Base-by-base conservation (phyloP, 2,113 vertebrate genomes). In the Ploceus nigricollis region DNA sequence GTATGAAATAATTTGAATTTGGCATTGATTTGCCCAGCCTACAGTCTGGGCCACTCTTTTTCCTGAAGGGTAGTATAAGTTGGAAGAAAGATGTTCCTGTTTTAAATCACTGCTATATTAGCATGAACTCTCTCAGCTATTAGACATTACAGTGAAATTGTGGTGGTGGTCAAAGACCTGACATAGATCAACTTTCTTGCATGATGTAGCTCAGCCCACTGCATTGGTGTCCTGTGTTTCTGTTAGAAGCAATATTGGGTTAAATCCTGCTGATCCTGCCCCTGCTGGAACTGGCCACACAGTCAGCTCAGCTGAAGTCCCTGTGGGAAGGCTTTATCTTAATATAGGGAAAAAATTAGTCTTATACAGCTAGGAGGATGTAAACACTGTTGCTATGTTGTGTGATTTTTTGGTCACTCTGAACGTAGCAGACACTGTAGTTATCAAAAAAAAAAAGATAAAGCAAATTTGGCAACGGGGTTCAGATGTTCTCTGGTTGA, bases 281-380 rank as follows among this genome's bases (percentile, higher is more conserved):
- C 8, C 21, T n/a, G 19, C 23, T 51, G 1, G n/a, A 70, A 57
- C 2, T 28, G 45, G 11, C 20, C 9, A 22, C 47, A 10, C 4
- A 20, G 33, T 15, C 0, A 0, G 16, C 58, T 84, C 1, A 0
- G 16, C 11, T 64, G 39, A 50, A 78, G 56, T 88, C 10, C 7
- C n/a, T 42, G 6, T 20, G 6, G 27, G 6, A 82, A 65, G 37
- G 20, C 7, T 7, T 42, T 84, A 13, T 56, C 33, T 60, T 65
- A 45, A 82, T 33, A 13, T 18, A 30, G 13, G 18, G 10, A 12
- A 30, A 64, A 72, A 65, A 68, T 15, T 19, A 57, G 14, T 15
- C 12, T 51, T 50, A 28, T 19, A 20, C 10, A 85, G 13, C 14
- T 22, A 22, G 10, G 65, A 73, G 64, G 24, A 33, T 50, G 3